Base-by-base conservation (phyloP, 2,797 vertebrate genomes). In the Lacerta agilis region DNA sequence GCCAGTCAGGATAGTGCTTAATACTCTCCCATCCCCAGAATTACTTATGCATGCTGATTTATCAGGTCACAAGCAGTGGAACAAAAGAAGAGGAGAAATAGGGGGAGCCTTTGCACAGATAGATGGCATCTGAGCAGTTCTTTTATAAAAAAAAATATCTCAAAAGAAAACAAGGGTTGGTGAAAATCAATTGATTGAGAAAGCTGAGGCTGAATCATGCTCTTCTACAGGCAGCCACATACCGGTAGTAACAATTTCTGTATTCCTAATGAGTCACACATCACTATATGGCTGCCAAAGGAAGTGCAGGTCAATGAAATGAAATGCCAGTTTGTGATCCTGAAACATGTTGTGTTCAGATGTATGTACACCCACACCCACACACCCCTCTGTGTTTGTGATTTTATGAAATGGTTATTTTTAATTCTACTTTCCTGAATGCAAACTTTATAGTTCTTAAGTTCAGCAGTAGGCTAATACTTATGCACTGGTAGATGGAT, bases 1-100 rank as follows among this genome's bases (percentile, higher is more conserved):
- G 90, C 85, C 89, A 92, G 75, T 94, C 92, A 95, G 92, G 87
- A 82, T 1, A 93, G 89, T 83, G 92, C 92, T 93, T 95, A 94
- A 96, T 94, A 95, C 85, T 93, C 91, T 91, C n/a, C 90, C 93
- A 92, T 92, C 95, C 95, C 93, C 76, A 93, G 94, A 95, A 93
- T 89, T 93, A 85, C 89, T 93, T 89, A 91, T 94, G 92, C 84
- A 83, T 81, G 88, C 85, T 91, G 90, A 55, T 92, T 79, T 86
- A 64, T 72, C 1, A 20, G 73, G 20, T 72, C 83, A 38, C 38
- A 76, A 58, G 79, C 0, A 11, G 17, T 38, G 38, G 78, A 87
- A 66, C 15, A 92, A 77, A 87, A 76, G 11, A 8, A 11, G 7
- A 88, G 64, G 82, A 87, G 45, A 90, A 91, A 80, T 36, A 75